A percentile compares a stretch with the other conserved stretches of the same genome.
These are phyloP conservation scores for Furcula furcula DNA, from an alignment of 2,888 invertebrate genomes.

Conservation along the genomic window DNA sequence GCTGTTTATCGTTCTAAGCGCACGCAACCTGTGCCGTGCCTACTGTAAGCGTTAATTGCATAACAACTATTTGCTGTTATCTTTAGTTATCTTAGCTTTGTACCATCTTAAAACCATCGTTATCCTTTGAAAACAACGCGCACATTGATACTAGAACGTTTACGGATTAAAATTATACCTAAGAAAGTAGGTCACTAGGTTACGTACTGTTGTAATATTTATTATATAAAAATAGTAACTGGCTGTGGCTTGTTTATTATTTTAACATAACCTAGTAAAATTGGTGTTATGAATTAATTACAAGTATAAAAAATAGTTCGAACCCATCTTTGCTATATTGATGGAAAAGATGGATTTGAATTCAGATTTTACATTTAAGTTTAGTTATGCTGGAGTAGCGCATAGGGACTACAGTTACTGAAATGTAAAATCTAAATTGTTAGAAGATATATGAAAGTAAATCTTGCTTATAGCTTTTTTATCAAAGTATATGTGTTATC, in stretches of 20 bases:
- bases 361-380: too few species aligned
- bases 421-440: too few species aligned
- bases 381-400: too few species aligned
- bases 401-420: too few species aligned
- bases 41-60: conserved; percentile 36
- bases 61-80: conserved; percentile 37
- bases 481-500: too few species aligned
- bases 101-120: conserved; percentile 21
- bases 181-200: conserved; percentile 47
- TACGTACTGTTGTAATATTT: conserved; percentile 36
- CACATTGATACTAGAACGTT: conserved; percentile 22
- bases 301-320: too few species aligned
- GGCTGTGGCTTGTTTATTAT: conserved; percentile 27
- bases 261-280: not conserved
- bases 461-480: too few species aligned
- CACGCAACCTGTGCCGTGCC: conserved; percentile 39
- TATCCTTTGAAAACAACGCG: conserved; percentile 20
- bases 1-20: conserved; percentile 41
- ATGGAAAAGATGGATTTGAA: too few species aligned
- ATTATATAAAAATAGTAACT: conserved; percentile 31
- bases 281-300: too few species aligned
- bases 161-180: conserved; percentile 31
- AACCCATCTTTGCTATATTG: too few species aligned
- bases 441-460: too few species aligned
- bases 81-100: conserved; percentile 32